Base-by-base conservation (phyloP, 1,140 invertebrate genomes). In the Ostrea denselamellosa region DNA sequence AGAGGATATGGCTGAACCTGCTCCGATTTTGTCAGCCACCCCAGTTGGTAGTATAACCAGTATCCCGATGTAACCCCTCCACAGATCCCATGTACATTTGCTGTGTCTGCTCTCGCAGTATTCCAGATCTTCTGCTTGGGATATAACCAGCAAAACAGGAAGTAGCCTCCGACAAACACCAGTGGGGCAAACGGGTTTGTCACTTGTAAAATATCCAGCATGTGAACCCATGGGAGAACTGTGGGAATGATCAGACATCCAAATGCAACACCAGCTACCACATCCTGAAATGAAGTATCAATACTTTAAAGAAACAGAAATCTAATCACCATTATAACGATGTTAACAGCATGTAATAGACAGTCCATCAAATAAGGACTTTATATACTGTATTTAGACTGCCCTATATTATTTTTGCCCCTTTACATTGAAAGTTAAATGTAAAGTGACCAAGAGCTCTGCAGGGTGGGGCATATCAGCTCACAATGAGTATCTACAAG, bases 21-120 rank as follows among this genome's bases (percentile, higher is more conserved):
- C 14, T 56, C 34, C 28, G 62, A 54, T 17, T 54, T 28, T 2
- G 77, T 83, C 53, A 87, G 54, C 54, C 25, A 87, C 9, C 97
- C 97, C 14, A 96, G 95, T 93, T 97, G 97, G 93, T 97, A 98
- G 95, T 97, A 97, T 9, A 97, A 95, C 97, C 97, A 98, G 2
- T 97, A 96, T 25, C 97, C 97, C 10, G 96, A 94, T 71, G 97
- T 96, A 81, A 98, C 95, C 65, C 98, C 98, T 22, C 96, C 96
- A 89, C 96, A 96, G 10, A 97, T 91, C 14, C 85, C 97, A 68
- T 98, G 95, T 85, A 98, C 97, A 95, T 97, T 97, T 17, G 97
- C 96, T 0, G 98, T 98, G 94, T 98, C 98, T 58, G 97, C 97
- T 93, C 97, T 97, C 10, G 90, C 89, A 22, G 93, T 93, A 85